Evolutionary conservation across 2,797 vertebrate genomes (phyloP), one percentile per base, ranked within the genome.

Genomic region (Hirundo rustica): DNA sequence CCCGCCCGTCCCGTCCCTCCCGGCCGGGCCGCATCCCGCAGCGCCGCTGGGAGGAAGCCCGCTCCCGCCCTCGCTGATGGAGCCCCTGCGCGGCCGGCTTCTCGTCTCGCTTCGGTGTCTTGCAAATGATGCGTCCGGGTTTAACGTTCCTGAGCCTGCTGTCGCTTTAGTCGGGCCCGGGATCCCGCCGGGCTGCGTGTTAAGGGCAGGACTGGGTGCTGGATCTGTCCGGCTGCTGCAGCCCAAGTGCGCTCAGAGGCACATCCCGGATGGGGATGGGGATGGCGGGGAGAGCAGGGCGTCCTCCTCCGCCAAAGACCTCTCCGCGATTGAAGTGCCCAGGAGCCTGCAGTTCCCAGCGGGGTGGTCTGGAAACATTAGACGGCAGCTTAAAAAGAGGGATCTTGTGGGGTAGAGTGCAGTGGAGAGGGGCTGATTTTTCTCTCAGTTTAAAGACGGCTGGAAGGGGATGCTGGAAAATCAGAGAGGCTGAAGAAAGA

Each of bases 381-480:
- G 64, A 32, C 10, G 76, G 36, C 25, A 76, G 38, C 58, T 84
- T 57, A 26, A 64, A 68, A 86, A 66, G 55, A 93, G 18, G 25
- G 27, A 26, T 60, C 53, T 66, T 48, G 16, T 25, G 25, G 68
- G 64, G 51, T 48, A 45, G 68, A 67, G 71, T 78, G 50, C 45
- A 13, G 48, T 32, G 47, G 18, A 68, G n/a, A 88, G 81, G 67
- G 64, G 78, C n/a, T 66, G 65, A 16, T 82, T 71, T 71, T 89
- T 76, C 26, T 51, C 36, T 73, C 50, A 10, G 36, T 32, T 79
- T 53, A 4, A 11, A 67, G 60, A n/a, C 36, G 70, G 60, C 64
- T 91, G 91, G 87, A 95, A 89, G 23, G 8, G n/a, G 45, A 67
- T 77, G 44, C 48, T 93, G 91, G 85, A 87, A 96, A 96, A 92